phyloP scores from a whole-genome alignment of 2,113 vertebrate species.

The Oriolus oriolus region DNA sequence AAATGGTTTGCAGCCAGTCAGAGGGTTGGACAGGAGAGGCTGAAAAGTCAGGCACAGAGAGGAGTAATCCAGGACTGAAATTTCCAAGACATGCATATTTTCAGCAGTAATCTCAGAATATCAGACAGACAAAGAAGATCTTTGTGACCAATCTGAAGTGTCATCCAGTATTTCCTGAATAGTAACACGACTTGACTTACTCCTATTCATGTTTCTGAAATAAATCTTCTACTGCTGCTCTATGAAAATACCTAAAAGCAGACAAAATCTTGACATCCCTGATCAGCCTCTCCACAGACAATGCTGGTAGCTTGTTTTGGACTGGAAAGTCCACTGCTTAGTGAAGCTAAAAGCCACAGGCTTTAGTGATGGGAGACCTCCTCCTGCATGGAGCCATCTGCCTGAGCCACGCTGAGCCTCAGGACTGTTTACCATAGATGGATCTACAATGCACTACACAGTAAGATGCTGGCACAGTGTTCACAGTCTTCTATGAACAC shows the following conservation, averaged over 20 bases:
- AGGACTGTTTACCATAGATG: conserved; percentile 50
- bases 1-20: background rate
- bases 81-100: background rate
- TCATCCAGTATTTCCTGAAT: background rate
- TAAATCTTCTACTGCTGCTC: background rate
- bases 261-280: background rate
- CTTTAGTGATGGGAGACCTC: background rate
- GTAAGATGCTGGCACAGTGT: conserved; percentile 72
- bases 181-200: background rate
- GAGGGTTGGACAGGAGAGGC: background rate
- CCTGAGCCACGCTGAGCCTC: background rate
- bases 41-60: background rate
- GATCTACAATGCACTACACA: conserved; percentile 57
- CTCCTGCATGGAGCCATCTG: conserved; percentile 25
- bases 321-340: background rate
- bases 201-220: background rate
- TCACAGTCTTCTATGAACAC: conserved; percentile 75
- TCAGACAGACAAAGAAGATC: background rate
- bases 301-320: background rate
- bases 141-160: background rate
- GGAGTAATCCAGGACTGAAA: background rate
- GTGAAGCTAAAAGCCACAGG: background rate
- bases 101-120: background rate
- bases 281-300: background rate
- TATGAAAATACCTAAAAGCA: background rate